Evolutionary conservation across 2,113 vertebrate genomes (phyloP).

Genomic region (Cyrtonyx montezumae): DNA sequence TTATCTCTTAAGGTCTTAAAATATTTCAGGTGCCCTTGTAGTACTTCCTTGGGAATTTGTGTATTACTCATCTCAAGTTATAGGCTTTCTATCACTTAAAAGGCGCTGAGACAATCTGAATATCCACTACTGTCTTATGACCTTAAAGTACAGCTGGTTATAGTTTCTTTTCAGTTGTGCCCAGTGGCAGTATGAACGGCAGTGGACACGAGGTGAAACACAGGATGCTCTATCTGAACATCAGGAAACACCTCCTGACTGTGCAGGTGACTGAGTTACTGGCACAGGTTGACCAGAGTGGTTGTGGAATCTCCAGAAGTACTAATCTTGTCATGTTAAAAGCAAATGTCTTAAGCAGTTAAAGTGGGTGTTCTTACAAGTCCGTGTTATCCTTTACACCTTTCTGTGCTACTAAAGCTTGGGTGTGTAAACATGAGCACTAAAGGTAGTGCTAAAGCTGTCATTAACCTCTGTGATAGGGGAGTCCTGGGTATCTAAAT

Average conservation of each 20-base stretch:
- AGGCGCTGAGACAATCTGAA: background rate
- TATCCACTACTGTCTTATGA: background rate
- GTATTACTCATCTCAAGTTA: background rate
- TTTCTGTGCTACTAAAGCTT: background rate
- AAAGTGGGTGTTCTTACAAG: too few species aligned
- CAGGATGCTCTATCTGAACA: background rate
- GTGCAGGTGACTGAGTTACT: background rate
- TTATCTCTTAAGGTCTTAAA: background rate
- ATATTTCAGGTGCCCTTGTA: background rate
- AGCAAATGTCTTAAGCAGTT: background rate
- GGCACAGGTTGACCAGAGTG: background rate
- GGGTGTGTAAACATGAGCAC: accelerated
- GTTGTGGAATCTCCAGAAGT: background rate
- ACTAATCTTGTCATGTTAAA: background rate
- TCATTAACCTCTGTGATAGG: background rate
- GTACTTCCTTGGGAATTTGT: background rate
- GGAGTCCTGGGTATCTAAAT: background rate
- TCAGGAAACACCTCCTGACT: background rate
- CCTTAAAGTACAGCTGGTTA: background rate
- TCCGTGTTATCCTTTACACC: background rate
- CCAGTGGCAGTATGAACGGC: background rate
- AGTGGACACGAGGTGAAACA: background rate
- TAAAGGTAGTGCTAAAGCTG: background rate
- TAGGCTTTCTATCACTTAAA: background rate
- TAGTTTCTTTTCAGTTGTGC: background rate